phyloP scores from a whole-genome alignment of 2,888 invertebrate species.

The Perizoma flavofasciatum region DNA sequence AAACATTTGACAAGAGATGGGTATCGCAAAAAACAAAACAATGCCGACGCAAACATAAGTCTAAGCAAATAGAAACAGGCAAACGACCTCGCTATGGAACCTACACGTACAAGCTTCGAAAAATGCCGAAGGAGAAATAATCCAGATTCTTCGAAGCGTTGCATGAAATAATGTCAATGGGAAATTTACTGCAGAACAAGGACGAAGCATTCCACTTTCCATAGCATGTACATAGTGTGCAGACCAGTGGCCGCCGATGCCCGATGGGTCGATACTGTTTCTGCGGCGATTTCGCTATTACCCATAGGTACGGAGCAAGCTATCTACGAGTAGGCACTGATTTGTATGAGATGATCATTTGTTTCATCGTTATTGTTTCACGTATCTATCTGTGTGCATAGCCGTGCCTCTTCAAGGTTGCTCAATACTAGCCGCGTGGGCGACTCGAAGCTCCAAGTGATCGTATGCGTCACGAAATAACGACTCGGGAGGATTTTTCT shows the following conservation, averaged over 20 bases:
- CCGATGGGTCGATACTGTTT: constrained; percentile 78
- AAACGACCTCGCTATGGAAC: constrained; percentile 38
- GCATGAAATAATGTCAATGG: constrained; percentile 47
- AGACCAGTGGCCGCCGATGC: constrained; percentile 56
- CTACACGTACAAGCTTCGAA: constrained; percentile 10
- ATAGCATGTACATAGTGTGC: constrained; percentile 59
- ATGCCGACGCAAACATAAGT: constrained; percentile 25
- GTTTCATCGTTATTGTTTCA: constrained; percentile 49
- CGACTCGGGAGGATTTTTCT: constrained; percentile 28
- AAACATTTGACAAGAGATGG: constrained; percentile 27
- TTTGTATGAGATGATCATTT: constrained; percentile 38
- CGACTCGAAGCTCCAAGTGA: constrained; percentile 40
- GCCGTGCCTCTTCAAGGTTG: constrained; percentile 53
- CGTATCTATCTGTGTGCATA: constrained; percentile 30
- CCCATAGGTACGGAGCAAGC: constrained; percentile 37
- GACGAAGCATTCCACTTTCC: constrained; percentile 60
- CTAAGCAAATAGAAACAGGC: constrained; percentile 34
- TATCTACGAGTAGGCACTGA: constrained; percentile 25
- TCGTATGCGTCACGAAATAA: constrained; percentile 38
- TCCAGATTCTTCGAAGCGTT: constrained; percentile 31
- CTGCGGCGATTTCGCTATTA: constrained; percentile 74
- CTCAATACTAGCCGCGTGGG: constrained; percentile 44
- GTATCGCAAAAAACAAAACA: constrained; percentile 31
- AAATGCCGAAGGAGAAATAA: constrained; percentile 32
- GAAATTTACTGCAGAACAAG: constrained; percentile 56